phyloP scores from a whole-genome alignment of 30 jellyfish, hydroid and myxozoan species.

The Nemopilema nomurai region DNA sequence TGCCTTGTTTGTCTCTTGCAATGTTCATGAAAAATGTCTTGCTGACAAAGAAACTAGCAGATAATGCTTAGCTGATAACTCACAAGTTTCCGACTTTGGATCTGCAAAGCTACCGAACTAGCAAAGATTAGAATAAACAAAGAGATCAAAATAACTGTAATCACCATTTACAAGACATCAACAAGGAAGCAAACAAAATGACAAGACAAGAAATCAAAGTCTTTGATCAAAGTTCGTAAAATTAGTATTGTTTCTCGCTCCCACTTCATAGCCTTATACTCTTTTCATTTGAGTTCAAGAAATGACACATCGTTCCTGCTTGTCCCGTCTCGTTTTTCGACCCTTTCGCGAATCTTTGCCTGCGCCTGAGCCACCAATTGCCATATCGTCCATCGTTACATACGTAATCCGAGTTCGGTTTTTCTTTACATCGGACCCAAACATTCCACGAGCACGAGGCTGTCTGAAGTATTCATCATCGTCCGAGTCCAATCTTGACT shows the following conservation, averaged over 20 bases:
- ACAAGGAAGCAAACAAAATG: background rate
- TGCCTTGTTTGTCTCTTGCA: no score
- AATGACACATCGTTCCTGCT: constrained; percentile 82
- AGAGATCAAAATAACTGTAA: background rate
- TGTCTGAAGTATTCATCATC: constrained; percentile 69
- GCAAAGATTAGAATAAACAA: background rate
- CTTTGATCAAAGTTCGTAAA: background rate
- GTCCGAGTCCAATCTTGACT: constrained; percentile 54
- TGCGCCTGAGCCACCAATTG: constrained; percentile 63
- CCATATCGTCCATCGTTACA: constrained; percentile 98
- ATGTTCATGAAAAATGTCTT: no score
- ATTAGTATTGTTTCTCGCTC: background rate
- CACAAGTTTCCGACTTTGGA: no score
- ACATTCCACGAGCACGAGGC: constrained; percentile 87
- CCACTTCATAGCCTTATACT: background rate
- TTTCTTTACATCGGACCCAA: constrained; percentile 82
- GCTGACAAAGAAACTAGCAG: no score
- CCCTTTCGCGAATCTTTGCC: constrained; percentile 62
- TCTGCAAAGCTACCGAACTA: no score
- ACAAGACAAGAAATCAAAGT: background rate
- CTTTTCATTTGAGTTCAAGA: constrained; percentile 28
- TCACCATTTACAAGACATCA: background rate
- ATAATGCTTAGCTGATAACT: no score
- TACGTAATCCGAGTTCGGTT: constrained; percentile 85
- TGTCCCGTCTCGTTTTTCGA: constrained; percentile 62